A percentile compares a stretch with the other conserved stretches of the same genome.
phyloP scores from a whole-genome alignment of 2,113 vertebrate genomes.

The Pungitius pungitius region DNA sequence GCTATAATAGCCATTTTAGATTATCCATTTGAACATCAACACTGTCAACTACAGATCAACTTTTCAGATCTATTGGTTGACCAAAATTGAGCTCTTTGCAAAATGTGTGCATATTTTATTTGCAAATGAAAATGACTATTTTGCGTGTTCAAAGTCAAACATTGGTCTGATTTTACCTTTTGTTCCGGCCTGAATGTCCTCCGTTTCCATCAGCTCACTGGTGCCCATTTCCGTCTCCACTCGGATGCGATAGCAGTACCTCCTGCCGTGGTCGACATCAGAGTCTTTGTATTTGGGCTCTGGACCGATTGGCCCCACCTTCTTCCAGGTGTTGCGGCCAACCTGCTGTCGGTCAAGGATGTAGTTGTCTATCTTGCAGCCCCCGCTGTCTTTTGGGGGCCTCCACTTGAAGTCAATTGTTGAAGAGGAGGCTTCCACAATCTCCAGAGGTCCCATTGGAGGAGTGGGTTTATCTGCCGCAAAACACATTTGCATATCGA shows the following conservation, averaged over 20 bases:
- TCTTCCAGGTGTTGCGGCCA: constrained; percentile 88
- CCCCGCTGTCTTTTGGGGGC: constrained; percentile 86
- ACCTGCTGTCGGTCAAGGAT: constrained; percentile 86
- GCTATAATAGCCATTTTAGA: not conserved
- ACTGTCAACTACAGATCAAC: not conserved
- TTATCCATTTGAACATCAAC: not conserved
- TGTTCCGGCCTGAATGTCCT: constrained; percentile 85
- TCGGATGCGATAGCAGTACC: constrained; percentile 88
- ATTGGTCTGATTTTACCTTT: constrained; percentile 80
- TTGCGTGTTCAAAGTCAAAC: not conserved
- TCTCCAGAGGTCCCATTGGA: constrained; percentile 88
- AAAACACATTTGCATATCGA: not conserved
- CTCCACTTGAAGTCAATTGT: constrained; percentile 86
- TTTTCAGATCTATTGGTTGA: not conserved
- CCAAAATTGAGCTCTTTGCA: not conserved
- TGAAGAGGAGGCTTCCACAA: constrained; percentile 75
- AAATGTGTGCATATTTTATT: not conserved
- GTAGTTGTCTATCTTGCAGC: constrained; percentile 83
- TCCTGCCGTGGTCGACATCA: constrained; percentile 85
- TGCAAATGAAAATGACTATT: not conserved
- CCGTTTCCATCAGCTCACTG: constrained; percentile 86
- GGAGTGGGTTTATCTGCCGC: constrained; percentile 85
- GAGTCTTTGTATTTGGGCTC: constrained; percentile 81
- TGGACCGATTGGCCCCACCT: constrained; percentile 80
- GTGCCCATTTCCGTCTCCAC: constrained; percentile 84